These are phyloP conservation scores for Chironomus riparius DNA, from an alignment of 2,888 invertebrate genomes.

Conservation along the genomic window DNA sequence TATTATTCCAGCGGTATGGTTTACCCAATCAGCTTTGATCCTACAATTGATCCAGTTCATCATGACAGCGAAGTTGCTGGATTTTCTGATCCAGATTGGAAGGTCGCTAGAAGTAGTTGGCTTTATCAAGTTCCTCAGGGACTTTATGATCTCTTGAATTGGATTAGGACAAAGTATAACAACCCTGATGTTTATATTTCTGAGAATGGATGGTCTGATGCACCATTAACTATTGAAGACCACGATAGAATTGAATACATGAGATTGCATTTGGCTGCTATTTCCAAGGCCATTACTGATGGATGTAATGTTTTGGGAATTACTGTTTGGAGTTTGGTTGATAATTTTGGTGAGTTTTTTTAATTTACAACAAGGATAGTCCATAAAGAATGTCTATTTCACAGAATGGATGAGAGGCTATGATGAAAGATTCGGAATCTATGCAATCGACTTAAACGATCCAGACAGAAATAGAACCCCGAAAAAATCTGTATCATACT, in stretches of 20 bases:
- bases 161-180: conserved; percentile 49
- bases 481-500: conserved; percentile 47
- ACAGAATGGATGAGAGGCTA: conserved; percentile 48
- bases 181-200: conserved; percentile 48
- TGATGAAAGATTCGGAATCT: conserved; percentile 52
- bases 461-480: conserved; percentile 49
- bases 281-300: conserved; percentile 43
- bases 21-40: background rate
- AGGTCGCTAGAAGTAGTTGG: conserved; percentile 34
- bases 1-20: conserved; percentile 51
- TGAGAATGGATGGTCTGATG: conserved; percentile 52
- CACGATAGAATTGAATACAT: conserved; percentile 37
- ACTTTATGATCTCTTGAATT: conserved; percentile 34
- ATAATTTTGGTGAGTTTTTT: conserved; percentile 45
- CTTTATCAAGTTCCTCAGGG: conserved; percentile 35
- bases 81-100: conserved; percentile 33
- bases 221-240: conserved; percentile 36
- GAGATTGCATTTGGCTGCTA: conserved; percentile 40
- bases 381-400: too few species aligned
- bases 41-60: conserved; percentile 36
- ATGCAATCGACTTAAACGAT: conserved; percentile 53
- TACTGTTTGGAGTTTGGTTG: conserved; percentile 53
- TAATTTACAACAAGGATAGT: too few species aligned
- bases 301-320: conserved; percentile 46
- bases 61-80: conserved; percentile 8